Evolutionary conservation across 2,797 vertebrate species (phyloP).

Genomic region (Amazonetta brasiliensis): DNA sequence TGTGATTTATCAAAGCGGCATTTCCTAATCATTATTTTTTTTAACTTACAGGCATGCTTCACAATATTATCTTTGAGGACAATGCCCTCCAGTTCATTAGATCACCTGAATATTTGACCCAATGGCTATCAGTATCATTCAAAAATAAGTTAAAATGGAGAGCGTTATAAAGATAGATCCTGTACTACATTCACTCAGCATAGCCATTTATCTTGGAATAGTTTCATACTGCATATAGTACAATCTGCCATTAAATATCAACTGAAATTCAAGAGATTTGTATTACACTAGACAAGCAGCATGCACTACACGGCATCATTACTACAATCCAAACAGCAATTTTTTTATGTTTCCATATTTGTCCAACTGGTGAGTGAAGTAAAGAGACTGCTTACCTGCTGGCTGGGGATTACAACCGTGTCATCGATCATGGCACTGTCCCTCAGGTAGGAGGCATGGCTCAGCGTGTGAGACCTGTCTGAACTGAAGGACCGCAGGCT

Average conservation of each 20-base stretch:
- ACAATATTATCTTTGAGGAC: neutral
- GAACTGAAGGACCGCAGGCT: conserved; percentile 88
- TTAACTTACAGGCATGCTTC: neutral
- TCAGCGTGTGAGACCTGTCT: conserved; percentile 94
- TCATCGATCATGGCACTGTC: conserved; percentile 91
- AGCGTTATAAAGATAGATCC: neutral
- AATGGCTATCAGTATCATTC: neutral
- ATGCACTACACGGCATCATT: rapidly evolving
- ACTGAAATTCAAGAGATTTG: neutral
- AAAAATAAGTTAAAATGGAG: neutral
- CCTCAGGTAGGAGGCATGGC: conserved; percentile 89
- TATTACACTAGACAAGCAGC: neutral
- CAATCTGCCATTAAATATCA: neutral
- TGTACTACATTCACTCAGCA: neutral
- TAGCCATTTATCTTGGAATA: neutral
- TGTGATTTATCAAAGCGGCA: neutral
- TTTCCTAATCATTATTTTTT: neutral
- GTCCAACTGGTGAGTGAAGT: rapidly evolving
- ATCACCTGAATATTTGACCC: neutral
- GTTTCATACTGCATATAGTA: neutral
- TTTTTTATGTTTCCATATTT: neutral
- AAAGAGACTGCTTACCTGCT: conserved; percentile 84
- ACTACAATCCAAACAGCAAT: neutral
- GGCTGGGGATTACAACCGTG: conserved; percentile 83
- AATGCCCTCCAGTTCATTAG: neutral